Evolutionary conservation across 2,888 invertebrate genomes (phyloP), one percentile per base, ranked within the genome.

Genomic region (Alloplasta piceator): DNA sequence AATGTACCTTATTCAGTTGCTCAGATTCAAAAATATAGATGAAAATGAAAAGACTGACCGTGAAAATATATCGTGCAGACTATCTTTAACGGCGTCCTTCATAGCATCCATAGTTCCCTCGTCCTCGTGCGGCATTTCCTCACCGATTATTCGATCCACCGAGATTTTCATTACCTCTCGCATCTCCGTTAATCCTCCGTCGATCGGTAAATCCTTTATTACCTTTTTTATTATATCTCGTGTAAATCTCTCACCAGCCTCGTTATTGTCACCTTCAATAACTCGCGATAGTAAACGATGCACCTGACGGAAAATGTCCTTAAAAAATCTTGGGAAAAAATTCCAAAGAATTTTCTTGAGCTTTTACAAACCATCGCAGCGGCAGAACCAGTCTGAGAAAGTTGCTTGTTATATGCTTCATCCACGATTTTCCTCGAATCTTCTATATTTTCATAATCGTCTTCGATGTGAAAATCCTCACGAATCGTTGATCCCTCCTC

Each of bases 41-140:
- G n/a, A 26, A 26, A 26, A 26, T 26, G 26, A 26, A 26, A 26
- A 26, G 26, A 26, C 26, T 26, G 26, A 82, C 85, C 83, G 81
- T n/a, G 66, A 46, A 10, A 85, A 66, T 6, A 85, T 82, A 7
- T 87, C 84, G 71, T 82, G 80, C 7, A 85, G 55, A 26, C 72
- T 85, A 60, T 85, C 84, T 41, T 73, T 82, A 39, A 67, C 80
- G 48, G 75, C 76, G 48, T 72, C 36, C 58, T 63, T 79, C 76
- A 82, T 79, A 0, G 77, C 68, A 73, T 80, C 68, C 14, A 68
- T 52, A 6, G 58, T 79, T 63, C 73, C 78, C 1, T 84, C 81
- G 52, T 84, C 74, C 55, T 79, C 66, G 41, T 61, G 74, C 16
- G 82, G 72, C 41, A 84, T 16, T 50, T 41, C 38, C 46, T 41